phyloP scores from a whole-genome alignment of 1,140 invertebrate genomes.

The Neodiprion lecontei region DNA sequence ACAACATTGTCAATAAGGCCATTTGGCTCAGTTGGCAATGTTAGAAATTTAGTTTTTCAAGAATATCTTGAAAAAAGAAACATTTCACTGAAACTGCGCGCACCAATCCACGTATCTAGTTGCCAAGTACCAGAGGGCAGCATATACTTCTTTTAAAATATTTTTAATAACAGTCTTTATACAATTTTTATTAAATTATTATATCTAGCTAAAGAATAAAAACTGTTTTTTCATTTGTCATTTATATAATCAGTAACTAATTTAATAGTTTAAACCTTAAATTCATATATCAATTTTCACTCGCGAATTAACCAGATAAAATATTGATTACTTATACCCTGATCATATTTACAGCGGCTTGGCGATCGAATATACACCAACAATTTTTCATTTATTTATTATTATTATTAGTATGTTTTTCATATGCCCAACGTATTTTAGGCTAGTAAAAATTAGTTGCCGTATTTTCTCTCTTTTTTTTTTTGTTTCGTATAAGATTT shows the following conservation, averaged over 20 bases:
- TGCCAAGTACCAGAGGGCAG: slow-evolving; percentile 23
- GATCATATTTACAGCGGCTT: slow-evolving; percentile 51
- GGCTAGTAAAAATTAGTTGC: slow-evolving; percentile 1
- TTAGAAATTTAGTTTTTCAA: slow-evolving; percentile 27
- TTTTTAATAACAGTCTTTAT: slow-evolving; percentile 58
- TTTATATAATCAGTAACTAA: slow-evolving; percentile 18
- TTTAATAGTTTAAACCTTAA: slow-evolving; percentile 20
- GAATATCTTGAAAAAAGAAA: slow-evolving; percentile 30
- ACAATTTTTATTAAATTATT: slow-evolving; percentile 58
- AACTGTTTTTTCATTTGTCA: slow-evolving; percentile 35
- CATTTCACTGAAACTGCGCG: slow-evolving; percentile 7
- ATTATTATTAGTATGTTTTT: background rate
- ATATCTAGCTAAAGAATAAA: slow-evolving; percentile 56
- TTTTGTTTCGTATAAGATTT: background rate
- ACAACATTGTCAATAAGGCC: slow-evolving; percentile 6
- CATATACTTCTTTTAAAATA: slow-evolving; percentile 30
- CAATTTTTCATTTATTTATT: slow-evolving; percentile 2
- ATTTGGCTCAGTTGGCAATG: slow-evolving; percentile 9
- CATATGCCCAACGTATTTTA: background rate
- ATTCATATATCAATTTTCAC: slow-evolving; percentile 22
- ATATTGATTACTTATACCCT: slow-evolving; percentile 49
- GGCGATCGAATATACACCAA: slow-evolving; percentile 35
- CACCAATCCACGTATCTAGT: slow-evolving; percentile 22
- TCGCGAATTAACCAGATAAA: slow-evolving; percentile 28
- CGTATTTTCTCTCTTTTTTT: background rate